Base-by-base conservation (phyloP, 2,888 invertebrate genomes). In the Crossocerus cetratus region DNA sequence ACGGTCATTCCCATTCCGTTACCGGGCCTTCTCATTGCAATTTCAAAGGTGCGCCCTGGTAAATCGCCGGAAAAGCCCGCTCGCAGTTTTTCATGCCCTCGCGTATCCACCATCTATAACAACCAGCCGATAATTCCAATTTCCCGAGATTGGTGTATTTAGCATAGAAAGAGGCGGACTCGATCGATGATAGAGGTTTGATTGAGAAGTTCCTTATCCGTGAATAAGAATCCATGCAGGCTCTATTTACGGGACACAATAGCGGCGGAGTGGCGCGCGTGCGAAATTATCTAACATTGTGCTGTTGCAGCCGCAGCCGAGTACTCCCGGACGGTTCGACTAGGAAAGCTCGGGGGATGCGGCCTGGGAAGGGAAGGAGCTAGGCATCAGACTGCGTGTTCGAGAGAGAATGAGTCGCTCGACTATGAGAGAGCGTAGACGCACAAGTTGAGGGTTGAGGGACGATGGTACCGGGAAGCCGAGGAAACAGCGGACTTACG, bases 231-330 rank as follows among this genome's bases (percentile, higher is more conserved):
- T 49, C 43, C 22, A 53, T 43, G 23, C 73, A 59, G 63, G 67
- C 58, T 65, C 74, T 58, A 61, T 63, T 69, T 42, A 63, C 5
- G 59, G 65, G 32, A 59, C 42, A 69, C 77, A 77, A 80, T 72
- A 44, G 73, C 54, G 57, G 18, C 64, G 32, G 70, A 72, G 63
- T 61, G 68, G 71, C 32, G 32, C 76, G 63, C 72, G 74, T 82
- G 75, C 77, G 65, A 82, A 82, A 82, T 82, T 77, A 82, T 82
- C 77, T 76, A 73, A 77, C 75, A 82, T 69, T 72, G 73, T 77
- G 65, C 75, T 70, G 68, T 75, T 74, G 72, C 72, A 74, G 69
- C 66, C 62, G 5, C n/a, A n/a, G 32, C 69, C 54, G 58, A 64
- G 45, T 58, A 59, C 68, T 58, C 64, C 73, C 64, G 66, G 76